Conservation (phyloP, 2,113 vertebrate genomes). For the Nyctibius bracteatus region DNA sequence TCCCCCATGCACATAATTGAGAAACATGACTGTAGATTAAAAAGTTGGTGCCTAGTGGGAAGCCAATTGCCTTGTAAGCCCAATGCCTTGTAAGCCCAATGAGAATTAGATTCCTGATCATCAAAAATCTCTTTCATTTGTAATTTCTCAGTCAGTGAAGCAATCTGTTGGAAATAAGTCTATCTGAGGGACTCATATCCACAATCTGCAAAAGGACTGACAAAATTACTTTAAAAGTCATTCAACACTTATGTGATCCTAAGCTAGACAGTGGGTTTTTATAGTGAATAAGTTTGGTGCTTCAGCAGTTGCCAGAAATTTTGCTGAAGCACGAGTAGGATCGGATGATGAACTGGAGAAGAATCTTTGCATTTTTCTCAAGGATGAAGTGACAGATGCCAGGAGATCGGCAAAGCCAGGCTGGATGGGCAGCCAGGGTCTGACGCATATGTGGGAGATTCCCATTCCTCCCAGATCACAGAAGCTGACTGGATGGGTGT, state of each 20-base stretch:
- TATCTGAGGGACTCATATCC: not conserved
- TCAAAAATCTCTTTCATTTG: not conserved
- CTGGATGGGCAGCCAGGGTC: not conserved
- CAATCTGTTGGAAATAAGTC: not conserved
- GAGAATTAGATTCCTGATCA: not conserved
- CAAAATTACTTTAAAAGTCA: not conserved
- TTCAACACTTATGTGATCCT: not conserved
- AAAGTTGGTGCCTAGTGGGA: not conserved
- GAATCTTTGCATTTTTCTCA: not conserved
- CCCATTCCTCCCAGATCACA: not conserved
- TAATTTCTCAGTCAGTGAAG: not conserved
- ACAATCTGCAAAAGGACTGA: not conserved
- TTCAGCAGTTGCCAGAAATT: not conserved
- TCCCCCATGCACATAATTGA: not conserved
- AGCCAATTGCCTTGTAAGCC: too few relatives aligned
- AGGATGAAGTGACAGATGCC: not conserved
- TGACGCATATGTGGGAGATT: not conserved
- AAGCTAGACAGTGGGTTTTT: not conserved
- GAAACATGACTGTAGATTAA: not conserved
- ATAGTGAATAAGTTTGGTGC: not conserved
- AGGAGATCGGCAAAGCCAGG: fast-evolving
- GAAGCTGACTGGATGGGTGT: not conserved
- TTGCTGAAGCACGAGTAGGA: not conserved
- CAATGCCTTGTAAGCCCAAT: not conserved
- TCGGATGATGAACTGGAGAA: not conserved